phyloP scores from a whole-genome alignment of 2,113 vertebrate species.

The Noctilio leporinus region DNA sequence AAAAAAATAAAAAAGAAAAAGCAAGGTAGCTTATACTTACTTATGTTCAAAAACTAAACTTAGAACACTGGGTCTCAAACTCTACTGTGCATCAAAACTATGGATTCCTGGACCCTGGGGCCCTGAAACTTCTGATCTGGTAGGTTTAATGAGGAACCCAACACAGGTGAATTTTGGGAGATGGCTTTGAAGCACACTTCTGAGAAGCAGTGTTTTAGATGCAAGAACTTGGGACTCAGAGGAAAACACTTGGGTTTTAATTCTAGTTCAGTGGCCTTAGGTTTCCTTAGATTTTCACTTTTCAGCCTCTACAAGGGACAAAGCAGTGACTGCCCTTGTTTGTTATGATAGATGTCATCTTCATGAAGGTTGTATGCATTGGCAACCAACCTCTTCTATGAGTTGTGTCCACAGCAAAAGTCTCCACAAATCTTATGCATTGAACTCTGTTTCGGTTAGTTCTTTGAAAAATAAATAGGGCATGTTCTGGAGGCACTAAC shows the following conservation, averaged over 20 bases:
- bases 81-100: neutral
- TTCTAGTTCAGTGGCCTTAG: neutral
- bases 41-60: neutral
- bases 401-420: neutral
- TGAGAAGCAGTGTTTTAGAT: neutral
- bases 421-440: neutral
- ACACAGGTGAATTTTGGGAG: neutral
- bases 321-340: neutral
- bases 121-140: neutral
- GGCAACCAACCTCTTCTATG: neutral
- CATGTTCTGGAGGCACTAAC: neutral
- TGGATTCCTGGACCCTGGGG: neutral
- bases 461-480: constrained; percentile 9
- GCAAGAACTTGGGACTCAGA: neutral
- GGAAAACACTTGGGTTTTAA: constrained; percentile 1
- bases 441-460: neutral
- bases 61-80: neutral
- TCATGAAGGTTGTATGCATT: neutral
- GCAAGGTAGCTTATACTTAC: neutral
- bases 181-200: neutral
- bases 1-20: constrained; percentile 17
- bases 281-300: neutral
- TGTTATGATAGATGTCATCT: neutral
- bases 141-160: neutral
- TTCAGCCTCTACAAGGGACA: neutral